Conservation (phyloP, 2,888 invertebrate genomes). For the Acleris cristana region DNA sequence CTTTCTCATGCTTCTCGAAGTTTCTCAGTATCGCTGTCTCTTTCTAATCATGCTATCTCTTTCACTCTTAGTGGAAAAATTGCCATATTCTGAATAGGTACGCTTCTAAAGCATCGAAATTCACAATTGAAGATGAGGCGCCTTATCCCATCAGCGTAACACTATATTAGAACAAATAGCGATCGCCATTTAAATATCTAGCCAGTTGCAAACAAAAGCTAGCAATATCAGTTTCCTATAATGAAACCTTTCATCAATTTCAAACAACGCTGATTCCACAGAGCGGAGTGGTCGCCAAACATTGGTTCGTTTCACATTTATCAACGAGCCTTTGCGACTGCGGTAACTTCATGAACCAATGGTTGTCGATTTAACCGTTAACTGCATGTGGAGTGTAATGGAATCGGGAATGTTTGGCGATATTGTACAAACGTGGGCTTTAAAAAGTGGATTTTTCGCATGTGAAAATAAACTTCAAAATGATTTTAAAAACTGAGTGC, state of each 20-base stretch:
- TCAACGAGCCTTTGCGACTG: slow-evolving; percentile 20
- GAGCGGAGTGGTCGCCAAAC: slow-evolving; percentile 13
- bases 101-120: too few relatives aligned
- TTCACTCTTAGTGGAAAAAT: too few relatives aligned
- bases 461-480: not conserved
- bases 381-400: not conserved
- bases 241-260: not conserved
- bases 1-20: too few relatives aligned
- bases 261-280: slow-evolving; percentile 9
- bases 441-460: not conserved
- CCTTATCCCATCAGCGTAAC: too few relatives aligned
- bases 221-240: slow-evolving; percentile 3
- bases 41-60: too few relatives aligned
- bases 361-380: slow-evolving; percentile 7
- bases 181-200: too few relatives aligned
- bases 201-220: too few relatives aligned
- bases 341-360: slow-evolving; percentile 19
- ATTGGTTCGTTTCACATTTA: slow-evolving; percentile 12
- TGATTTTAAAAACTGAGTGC: too few relatives aligned
- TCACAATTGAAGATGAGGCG: too few relatives aligned
- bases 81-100: too few relatives aligned
- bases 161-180: too few relatives aligned
- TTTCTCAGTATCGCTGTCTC: too few relatives aligned
- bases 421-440: not conserved
- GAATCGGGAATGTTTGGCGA: not conserved